These are phyloP conservation scores for Nibea coibor DNA, from an alignment of 2,113 vertebrate species.

Conservation along the genomic window DNA sequence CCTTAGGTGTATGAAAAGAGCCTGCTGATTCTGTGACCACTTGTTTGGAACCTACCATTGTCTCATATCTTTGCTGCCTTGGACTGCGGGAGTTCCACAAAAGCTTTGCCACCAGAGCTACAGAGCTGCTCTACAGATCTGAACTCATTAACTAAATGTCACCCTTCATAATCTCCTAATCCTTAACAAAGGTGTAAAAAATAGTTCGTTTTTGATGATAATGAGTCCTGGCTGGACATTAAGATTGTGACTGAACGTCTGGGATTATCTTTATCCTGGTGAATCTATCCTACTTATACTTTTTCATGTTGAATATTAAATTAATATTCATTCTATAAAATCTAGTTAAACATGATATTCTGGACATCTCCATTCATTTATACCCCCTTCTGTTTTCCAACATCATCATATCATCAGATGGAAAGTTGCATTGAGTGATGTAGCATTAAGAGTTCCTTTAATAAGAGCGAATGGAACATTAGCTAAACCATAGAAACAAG, in stretches of 20 bases:
- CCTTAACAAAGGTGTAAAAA: slow-evolving; percentile 9
- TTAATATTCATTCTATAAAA: background rate
- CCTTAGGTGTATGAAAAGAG: background rate
- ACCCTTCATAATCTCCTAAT: slow-evolving; percentile 41
- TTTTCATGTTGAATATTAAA: too few relatives aligned
- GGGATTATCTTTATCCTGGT: slow-evolving; percentile 4
- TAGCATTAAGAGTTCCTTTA: background rate
- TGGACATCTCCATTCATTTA: background rate
- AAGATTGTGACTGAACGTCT: background rate
- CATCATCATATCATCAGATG: background rate
- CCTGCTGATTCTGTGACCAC: background rate
- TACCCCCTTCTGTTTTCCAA: background rate
- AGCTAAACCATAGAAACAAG: too few relatives aligned
- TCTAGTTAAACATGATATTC: background rate
- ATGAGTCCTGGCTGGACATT: background rate
- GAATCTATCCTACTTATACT: background rate
- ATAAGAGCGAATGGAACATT: too few relatives aligned
- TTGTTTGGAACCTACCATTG: background rate
- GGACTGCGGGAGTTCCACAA: background rate
- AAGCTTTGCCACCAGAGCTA: background rate
- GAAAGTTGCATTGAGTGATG: background rate
- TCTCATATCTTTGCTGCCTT: background rate
- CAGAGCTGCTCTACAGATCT: slow-evolving; percentile 21
- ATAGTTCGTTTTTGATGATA: background rate
- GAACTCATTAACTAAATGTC: slow-evolving; percentile 41